Conservation (phyloP, 2,888 invertebrate species). For the Volucella bombylans region DNA sequence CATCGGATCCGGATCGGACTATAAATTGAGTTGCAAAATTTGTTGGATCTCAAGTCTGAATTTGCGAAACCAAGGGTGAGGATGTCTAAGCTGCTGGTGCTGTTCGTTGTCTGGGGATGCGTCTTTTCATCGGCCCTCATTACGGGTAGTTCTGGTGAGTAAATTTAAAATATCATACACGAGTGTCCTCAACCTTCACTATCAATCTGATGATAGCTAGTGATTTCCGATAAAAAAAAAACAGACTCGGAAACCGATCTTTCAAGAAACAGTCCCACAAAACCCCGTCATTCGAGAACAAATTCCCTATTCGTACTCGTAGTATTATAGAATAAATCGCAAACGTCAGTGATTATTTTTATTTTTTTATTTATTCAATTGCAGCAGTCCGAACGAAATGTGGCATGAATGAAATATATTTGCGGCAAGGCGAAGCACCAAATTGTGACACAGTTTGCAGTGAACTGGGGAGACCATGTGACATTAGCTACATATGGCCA, state of each 20-base stretch:
- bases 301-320: no score
- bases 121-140: neutral
- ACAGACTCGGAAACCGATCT: no score
- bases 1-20: neutral
- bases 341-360: no score
- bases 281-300: no score
- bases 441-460: slow-evolving; percentile 49
- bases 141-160: neutral
- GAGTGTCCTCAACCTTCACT: neutral
- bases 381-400: slow-evolving; percentile 17
- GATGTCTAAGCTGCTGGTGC: slow-evolving; percentile 10
- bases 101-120: neutral
- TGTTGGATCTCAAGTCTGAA: neutral
- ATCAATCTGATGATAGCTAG: neutral
- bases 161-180: neutral
- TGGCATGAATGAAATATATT: slow-evolving; percentile 30
- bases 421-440: slow-evolving; percentile 38
- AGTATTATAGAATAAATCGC: no score
- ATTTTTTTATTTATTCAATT: neutral
- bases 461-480: slow-evolving; percentile 38
- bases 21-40: neutral
- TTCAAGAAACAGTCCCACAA: no score
- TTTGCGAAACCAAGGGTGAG: neutral
- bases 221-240: no score
- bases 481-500: neutral